A percentile compares a stretch with the other conserved stretches of the same genome.
Evolutionary conservation across 2,888 invertebrate genomes (phyloP).

Genomic region (Lithophane leautieri): DNA sequence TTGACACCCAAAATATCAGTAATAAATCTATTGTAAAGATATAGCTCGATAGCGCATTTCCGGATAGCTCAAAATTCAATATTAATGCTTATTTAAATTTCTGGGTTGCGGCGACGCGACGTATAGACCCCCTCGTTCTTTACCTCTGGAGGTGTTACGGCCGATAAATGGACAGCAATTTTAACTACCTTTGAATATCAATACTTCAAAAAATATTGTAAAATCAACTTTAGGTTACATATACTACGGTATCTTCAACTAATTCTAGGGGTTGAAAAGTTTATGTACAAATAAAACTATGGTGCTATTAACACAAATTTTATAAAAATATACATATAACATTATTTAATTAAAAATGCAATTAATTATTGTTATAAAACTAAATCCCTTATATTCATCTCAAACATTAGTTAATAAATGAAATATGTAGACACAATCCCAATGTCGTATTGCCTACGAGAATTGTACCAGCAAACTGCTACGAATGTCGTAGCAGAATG

Average conservation of each 20-base stretch:
- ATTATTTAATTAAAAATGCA: too few relatives aligned
- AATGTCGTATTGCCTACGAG: conserved; percentile 58
- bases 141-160: background rate
- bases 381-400: background rate
- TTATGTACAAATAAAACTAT: background rate
- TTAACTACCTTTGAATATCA: background rate
- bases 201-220: background rate
- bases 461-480: conserved; percentile 69
- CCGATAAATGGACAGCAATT: background rate
- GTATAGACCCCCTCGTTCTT: background rate
- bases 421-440: conserved; percentile 19
- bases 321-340: too few relatives aligned
- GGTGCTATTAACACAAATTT: background rate
- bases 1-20: conserved; percentile 9
- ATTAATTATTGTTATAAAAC: too few relatives aligned
- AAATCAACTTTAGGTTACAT: background rate
- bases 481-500: conserved; percentile 81
- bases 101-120: background rate
- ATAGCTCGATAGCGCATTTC: background rate
- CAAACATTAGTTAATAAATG: background rate
- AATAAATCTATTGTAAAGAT: background rate
- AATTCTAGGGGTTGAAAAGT: background rate
- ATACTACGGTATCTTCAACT: background rate
- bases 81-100: background rate
- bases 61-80: background rate